Evolutionary conservation across 2,113 vertebrate genomes (phyloP).

Genomic region (Chloropsis cyanopogon): DNA sequence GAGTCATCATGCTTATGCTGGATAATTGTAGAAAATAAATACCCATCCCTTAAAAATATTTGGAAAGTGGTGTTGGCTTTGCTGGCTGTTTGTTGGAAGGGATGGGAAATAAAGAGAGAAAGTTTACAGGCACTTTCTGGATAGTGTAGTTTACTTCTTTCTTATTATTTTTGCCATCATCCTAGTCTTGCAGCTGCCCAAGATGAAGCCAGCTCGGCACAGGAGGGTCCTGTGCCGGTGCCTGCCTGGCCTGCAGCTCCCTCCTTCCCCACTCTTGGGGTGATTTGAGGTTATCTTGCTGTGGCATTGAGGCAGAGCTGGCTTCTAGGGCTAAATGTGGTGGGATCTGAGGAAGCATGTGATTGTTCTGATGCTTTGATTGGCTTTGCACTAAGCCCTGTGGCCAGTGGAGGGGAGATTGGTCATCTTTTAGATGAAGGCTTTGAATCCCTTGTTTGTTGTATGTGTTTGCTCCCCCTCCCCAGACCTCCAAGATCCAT

Average conservation of each 20-base stretch:
- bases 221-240: too few species aligned
- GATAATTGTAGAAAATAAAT: not conserved
- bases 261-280: not conserved
- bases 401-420: not conserved
- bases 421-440: not conserved
- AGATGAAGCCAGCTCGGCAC: too few species aligned
- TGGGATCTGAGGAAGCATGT: not conserved
- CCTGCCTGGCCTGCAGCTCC: not conserved
- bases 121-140: not conserved
- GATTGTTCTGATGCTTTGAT: not conserved
- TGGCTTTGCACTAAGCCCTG: not conserved
- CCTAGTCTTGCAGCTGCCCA: not conserved
- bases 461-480: not conserved
- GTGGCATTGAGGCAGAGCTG: not conserved
- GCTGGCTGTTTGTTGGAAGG: not conserved
- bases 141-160: not conserved
- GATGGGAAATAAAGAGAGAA: not conserved
- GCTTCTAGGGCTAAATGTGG: not conserved
- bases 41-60: not conserved
- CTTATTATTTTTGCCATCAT: not conserved
- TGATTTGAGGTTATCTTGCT: not conserved
- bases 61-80: not conserved
- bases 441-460: not conserved
- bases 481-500: accelerated
- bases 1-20: not conserved